phyloP scores from a whole-genome alignment of 30 jellyfish, hydroid and myxozoan genomes.

The Turritopsis dohrnii region DNA sequence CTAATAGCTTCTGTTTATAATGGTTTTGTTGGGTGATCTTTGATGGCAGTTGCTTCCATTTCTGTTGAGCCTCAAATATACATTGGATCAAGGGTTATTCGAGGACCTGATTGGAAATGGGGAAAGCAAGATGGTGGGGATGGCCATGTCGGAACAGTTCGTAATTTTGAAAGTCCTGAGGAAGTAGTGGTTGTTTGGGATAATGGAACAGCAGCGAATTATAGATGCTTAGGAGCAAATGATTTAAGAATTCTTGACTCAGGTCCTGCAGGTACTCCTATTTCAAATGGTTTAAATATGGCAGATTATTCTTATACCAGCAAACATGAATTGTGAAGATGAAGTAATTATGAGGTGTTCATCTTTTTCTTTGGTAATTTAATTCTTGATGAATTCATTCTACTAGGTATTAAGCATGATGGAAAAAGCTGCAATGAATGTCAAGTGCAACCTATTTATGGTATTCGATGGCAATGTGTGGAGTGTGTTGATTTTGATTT shows the following conservation, averaged over 20 bases:
- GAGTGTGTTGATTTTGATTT: slow-evolving; percentile 70
- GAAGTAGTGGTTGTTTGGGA: slow-evolving; percentile 96
- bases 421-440: slow-evolving; percentile 82
- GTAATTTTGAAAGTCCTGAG: slow-evolving; percentile 87
- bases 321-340: too few species aligned
- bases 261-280: slow-evolving; percentile 61
- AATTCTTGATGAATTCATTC: too few species aligned
- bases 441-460: slow-evolving; percentile 83
- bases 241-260: slow-evolving; percentile 65
- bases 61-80: background rate
- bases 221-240: slow-evolving; percentile 70
- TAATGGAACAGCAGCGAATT: slow-evolving; percentile 94
- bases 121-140: slow-evolving; percentile 97
- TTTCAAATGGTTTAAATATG: too few species aligned
- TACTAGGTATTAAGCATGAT: slow-evolving; percentile 88
- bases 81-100: slow-evolving; percentile 67
- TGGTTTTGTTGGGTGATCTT: too few species aligned
- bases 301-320: too few species aligned
- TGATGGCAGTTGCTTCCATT: background rate
- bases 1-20: too few species aligned
- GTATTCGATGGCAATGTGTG: slow-evolving; percentile 79
- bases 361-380: too few species aligned
- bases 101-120: slow-evolving; percentile 98
- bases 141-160: slow-evolving; percentile 84
- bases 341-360: too few species aligned